These are phyloP conservation scores for Cinclus mexicanus DNA, from an alignment of 2,113 vertebrate genomes.

Conservation along the genomic window DNA sequence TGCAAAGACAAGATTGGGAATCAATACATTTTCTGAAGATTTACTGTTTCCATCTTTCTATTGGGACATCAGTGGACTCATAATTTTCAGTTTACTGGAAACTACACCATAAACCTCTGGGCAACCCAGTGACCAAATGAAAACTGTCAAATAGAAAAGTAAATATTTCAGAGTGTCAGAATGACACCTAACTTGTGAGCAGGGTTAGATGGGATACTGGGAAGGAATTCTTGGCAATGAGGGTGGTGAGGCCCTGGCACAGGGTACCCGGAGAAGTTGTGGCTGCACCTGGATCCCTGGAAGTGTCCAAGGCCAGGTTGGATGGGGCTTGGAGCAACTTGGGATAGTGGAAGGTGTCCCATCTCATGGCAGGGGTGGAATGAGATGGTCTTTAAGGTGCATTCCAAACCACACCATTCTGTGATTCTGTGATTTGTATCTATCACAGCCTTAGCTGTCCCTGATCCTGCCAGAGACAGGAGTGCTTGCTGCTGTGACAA, in stretches of 20 bases:
- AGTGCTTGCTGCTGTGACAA: background rate
- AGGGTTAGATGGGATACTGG: background rate
- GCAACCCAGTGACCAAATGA: background rate
- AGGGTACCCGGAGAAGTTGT: background rate
- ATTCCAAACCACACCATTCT: background rate
- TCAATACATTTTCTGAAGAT: constrained; percentile 41
- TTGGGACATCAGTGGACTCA: background rate
- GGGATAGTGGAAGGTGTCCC: background rate
- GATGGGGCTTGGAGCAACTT: rapidly evolving
- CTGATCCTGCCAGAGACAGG: rapidly evolving
- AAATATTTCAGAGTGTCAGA: background rate
- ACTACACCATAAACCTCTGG: background rate
- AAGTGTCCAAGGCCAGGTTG: rapidly evolving
- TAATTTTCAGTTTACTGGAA: background rate
- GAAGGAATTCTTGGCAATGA: background rate
- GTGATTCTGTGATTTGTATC: background rate
- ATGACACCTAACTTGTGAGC: background rate
- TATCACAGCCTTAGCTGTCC: background rate
- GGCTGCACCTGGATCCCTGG: background rate
- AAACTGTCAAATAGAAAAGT: background rate
- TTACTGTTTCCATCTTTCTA: constrained; percentile 19
- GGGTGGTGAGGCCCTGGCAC: background rate
- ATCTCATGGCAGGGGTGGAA: background rate
- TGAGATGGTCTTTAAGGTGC: background rate
- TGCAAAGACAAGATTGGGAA: constrained; percentile 47